Conservation (phyloP, 2,888 invertebrate species). For the Pediacus dermestoides region DNA sequence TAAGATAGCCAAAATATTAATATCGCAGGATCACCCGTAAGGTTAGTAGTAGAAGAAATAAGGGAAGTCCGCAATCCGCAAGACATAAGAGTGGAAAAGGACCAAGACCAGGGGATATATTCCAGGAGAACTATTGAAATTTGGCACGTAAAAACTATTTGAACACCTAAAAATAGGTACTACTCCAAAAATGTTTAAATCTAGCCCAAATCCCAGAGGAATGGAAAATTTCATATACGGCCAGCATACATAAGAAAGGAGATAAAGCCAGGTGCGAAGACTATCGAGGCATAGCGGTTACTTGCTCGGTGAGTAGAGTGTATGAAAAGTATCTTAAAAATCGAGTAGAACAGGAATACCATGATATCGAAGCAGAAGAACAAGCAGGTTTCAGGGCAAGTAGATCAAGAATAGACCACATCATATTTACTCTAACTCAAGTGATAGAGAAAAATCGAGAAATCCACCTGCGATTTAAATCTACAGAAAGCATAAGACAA, state of each 20-base stretch:
- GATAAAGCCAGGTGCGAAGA: constrained; percentile 8
- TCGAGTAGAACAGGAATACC: constrained; percentile 11
- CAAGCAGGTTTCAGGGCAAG: constrained; percentile 16
- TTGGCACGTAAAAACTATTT: constrained; percentile 3
- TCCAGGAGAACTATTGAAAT: constrained; percentile 12
- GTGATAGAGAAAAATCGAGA: constrained; percentile 9
- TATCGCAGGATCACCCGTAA: constrained; percentile 9
- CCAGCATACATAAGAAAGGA: too few species aligned
- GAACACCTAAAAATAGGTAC: not conserved
- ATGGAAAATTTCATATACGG: constrained; percentile 12
- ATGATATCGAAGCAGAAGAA: constrained; percentile 16
- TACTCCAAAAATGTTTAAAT: constrained; percentile 13
- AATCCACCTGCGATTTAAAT: constrained; percentile 7
- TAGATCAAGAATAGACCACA: constrained; percentile 13
- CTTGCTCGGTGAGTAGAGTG: constrained; percentile 6
- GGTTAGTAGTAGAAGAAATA: constrained; percentile 12
- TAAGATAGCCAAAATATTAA: constrained; percentile 2
- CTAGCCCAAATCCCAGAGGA: constrained; percentile 8
- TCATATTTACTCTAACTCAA: constrained; percentile 7
- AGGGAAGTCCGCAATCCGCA: constrained; percentile 8
- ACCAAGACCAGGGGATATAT: constrained; percentile 10
- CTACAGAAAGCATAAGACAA: constrained; percentile 11
- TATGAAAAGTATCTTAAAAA: constrained; percentile 9
- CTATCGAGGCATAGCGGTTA: constrained; percentile 11
- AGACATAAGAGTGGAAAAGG: constrained; percentile 10